Evolutionary conservation across 2,888 invertebrate genomes (phyloP), one percentile per base, ranked within the genome.

Genomic region (Hybos culiciformis): DNA sequence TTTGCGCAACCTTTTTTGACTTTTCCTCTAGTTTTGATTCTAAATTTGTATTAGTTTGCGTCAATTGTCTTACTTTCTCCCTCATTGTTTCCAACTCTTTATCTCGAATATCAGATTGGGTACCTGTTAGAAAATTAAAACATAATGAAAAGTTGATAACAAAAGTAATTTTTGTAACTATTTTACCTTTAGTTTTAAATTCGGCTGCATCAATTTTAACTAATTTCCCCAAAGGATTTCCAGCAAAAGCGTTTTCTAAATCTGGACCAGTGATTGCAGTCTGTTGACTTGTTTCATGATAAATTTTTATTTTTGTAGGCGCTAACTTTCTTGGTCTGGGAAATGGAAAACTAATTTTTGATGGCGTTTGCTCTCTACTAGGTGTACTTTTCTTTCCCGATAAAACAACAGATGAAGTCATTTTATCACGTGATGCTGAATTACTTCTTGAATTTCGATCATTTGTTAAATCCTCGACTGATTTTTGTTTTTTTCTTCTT

Each of bases 261-360:
- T 87, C 87, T 3, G 67, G 63, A 42, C 78, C 75, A 1, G 82
- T 74, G 40, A 88, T 63, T 19, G 80, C 81, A 1, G 88, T 88
- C 61, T 88, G 88, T 12, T 77, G 73, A 38, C 75, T 72, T 26
- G 74, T 81, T 63, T 88, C 88, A 51, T 86, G 85, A 60, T 83
- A 87, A 50, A 88, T 87, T 55, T 77, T 72, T 1, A 81, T 78
- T 57, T 73, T 75, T 24, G 69, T 62, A 43, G 61, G 58, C 9
- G 49, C 43, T 5, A 42, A 39, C 46, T 63, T 66, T 12, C 69
- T 66, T 47, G 53, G 46, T 36, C 67, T 65, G n/a, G 71, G 65
- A 51, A 69, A 71, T 1, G 71, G 70, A 4, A 73, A 70, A 37
- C 70, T 50, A 42, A 60, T 65, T 51, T 70, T 73, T 38, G 57